Evolutionary conservation across 2,888 invertebrate species (phyloP).

Genomic region (Aspidapion aeneum): DNA sequence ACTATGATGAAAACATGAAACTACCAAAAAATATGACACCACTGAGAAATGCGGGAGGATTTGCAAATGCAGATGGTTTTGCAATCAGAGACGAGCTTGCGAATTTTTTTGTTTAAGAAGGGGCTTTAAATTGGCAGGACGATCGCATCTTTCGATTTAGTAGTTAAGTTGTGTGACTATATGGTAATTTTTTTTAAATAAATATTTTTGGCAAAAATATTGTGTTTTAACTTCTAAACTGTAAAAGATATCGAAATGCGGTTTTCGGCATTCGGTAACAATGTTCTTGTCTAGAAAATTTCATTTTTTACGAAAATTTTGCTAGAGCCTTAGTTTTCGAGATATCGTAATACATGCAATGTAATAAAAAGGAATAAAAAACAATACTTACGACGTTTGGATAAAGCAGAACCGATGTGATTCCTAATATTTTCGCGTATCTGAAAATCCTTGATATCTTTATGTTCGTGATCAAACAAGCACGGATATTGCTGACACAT

Average conservation of each 20-base stretch:
- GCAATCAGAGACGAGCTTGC: background rate
- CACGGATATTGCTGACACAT: background rate
- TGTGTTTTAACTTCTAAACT: background rate
- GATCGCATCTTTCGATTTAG: background rate
- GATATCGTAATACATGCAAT: background rate
- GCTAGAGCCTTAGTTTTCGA: background rate
- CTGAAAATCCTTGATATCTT: background rate
- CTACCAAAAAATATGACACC: slow-evolving; percentile 2
- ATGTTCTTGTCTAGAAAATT: background rate
- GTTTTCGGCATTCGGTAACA: background rate
- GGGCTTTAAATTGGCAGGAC: background rate
- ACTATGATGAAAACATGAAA: background rate
- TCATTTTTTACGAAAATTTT: background rate
- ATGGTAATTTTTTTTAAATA: background rate
- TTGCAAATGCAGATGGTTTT: slow-evolving; percentile 4
- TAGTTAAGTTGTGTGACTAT: background rate
- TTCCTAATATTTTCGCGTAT: background rate
- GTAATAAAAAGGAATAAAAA: background rate
- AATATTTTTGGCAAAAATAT: background rate
- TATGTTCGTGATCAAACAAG: slow-evolving; percentile 1
- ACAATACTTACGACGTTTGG: background rate
- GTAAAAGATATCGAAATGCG: background rate
- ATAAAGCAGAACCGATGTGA: background rate
- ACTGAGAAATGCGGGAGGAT: background rate
- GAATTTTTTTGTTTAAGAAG: background rate